Percentiles rank a stretch among this genome's conserved stretches.
Evolutionary conservation across 2,797 vertebrate species (phyloP).

Genomic region (Lepidocolaptes lacrymiger): DNA sequence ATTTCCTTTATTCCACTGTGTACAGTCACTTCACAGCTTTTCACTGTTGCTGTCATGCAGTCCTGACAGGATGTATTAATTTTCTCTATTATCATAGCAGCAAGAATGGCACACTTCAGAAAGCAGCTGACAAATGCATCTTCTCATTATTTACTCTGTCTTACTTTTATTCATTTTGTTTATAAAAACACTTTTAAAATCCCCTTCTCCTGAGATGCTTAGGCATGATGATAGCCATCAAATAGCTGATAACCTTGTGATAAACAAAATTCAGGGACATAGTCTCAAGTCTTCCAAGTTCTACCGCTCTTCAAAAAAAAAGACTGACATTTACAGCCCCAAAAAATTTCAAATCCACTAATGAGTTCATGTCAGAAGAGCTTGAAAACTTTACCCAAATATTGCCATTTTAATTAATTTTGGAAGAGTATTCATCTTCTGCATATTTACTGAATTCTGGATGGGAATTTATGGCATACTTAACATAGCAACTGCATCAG

Average conservation of each 20-base stretch:
- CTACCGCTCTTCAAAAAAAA: neutral
- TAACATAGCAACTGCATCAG: neutral
- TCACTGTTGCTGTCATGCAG: constrained; percentile 68
- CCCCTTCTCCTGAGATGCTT: constrained; percentile 29
- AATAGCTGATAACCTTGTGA: constrained; percentile 53
- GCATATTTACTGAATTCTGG: neutral
- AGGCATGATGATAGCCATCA: constrained; percentile 54
- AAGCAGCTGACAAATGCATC: constrained; percentile 69
- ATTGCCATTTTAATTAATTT: neutral
- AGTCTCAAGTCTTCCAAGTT: constrained; percentile 3
- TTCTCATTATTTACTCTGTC: constrained; percentile 72
- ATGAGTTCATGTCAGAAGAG: neutral
- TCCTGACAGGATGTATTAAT: constrained; percentile 76
- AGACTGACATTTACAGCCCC: neutral
- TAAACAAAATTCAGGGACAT: constrained; percentile 47
- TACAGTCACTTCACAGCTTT: constrained; percentile 72
- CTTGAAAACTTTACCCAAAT: neutral
- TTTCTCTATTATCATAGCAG: constrained; percentile 71
- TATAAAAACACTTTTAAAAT: constrained; percentile 65
- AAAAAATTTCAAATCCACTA: neutral
- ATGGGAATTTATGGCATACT: neutral
- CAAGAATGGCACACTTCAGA: constrained; percentile 73
- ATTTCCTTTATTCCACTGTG: constrained; percentile 71
- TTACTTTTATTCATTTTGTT: constrained; percentile 73
- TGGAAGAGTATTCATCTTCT: neutral